phyloP scores from a whole-genome alignment of 2,113 vertebrate genomes.

The Hoplias malabaricus region DNA sequence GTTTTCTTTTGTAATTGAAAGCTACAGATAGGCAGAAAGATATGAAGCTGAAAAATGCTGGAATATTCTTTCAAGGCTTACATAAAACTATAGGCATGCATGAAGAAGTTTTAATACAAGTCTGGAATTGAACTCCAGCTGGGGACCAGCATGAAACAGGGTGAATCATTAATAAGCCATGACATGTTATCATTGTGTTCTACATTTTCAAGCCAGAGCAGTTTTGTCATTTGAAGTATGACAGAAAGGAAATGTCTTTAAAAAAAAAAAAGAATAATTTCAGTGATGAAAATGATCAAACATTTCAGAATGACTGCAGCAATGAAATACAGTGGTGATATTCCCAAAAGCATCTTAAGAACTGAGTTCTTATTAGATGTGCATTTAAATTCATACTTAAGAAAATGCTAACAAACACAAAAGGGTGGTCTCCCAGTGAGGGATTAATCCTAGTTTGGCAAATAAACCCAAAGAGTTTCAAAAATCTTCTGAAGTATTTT shows the following conservation, averaged over 20 bases:
- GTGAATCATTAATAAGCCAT: background rate
- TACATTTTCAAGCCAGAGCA: background rate
- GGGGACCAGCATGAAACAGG: background rate
- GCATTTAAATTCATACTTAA: too few species aligned
- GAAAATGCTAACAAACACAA: too few species aligned
- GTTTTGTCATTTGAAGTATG: background rate
- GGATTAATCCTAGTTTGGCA: too few species aligned
- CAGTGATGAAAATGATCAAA: background rate
- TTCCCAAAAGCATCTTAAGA: too few species aligned
- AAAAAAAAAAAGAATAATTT: slow-evolving; percentile 7
- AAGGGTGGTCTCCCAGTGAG: too few species aligned
- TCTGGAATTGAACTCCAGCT: background rate
- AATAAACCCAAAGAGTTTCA: too few species aligned
- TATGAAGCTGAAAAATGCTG: background rate
- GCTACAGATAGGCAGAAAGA: too few species aligned
- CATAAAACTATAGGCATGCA: background rate
- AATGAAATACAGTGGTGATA: too few species aligned
- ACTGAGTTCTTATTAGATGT: too few species aligned
- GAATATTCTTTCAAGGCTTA: background rate
- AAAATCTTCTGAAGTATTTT: too few species aligned
- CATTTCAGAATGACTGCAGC: too few species aligned
- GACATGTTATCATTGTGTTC: background rate
- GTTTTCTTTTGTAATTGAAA: background rate
- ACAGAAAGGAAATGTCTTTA: background rate
- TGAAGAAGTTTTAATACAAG: background rate